Evolutionary conservation across 2,113 vertebrate genomes (phyloP).

Genomic region (Pelmatolapia mariae): DNA sequence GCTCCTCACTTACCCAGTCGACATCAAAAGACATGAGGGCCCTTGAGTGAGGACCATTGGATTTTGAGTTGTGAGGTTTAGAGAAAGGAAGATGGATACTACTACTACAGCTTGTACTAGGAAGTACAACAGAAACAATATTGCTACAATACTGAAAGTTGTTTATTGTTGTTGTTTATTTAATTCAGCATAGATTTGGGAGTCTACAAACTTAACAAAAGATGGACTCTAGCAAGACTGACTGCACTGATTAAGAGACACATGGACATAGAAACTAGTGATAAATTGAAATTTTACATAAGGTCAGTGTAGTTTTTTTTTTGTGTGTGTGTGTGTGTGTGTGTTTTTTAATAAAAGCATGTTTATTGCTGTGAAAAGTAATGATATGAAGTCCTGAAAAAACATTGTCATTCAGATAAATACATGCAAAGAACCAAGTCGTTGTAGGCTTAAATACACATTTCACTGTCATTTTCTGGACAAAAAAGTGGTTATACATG

Average conservation of each 20-base stretch:
- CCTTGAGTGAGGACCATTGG: conserved; percentile 26
- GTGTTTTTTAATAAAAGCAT: not conserved
- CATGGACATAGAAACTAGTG: not conserved
- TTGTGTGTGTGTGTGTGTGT: accelerated
- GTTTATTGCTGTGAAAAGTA: not conserved
- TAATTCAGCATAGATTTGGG: not conserved
- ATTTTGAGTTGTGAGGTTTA: conserved; percentile 31
- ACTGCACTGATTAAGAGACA: not conserved
- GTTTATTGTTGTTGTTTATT: not conserved
- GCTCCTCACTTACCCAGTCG: conserved; percentile 27
- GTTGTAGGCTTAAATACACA: not conserved
- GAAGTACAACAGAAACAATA: not conserved
- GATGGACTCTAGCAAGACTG: not conserved
- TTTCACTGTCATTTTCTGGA: not conserved
- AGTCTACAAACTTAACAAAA: not conserved
- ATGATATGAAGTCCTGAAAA: not conserved
- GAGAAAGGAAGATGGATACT: not conserved
- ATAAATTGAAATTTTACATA: not conserved
- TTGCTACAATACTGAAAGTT: not conserved
- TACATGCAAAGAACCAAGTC: not conserved
- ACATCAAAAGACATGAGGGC: conserved; percentile 46
- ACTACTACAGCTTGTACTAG: not conserved
- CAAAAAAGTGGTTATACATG: not conserved
- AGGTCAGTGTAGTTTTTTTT: not conserved
- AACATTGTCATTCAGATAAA: not conserved